Conservation (phyloP, 2,797 vertebrate species). For the Atherinosoma microstoma region DNA sequence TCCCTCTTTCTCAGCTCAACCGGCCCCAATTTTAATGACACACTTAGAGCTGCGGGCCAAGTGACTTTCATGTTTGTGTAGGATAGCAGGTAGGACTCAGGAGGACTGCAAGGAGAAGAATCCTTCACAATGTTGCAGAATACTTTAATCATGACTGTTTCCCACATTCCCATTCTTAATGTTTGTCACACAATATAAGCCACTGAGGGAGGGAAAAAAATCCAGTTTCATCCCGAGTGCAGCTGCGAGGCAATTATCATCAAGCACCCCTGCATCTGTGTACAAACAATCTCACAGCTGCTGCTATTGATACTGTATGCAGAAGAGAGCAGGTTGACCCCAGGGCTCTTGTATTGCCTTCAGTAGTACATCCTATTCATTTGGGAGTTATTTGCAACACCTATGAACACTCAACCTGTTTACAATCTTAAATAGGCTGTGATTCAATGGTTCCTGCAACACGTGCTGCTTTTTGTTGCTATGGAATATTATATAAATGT, state of each 20-base stretch:
- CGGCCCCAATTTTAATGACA: constrained; percentile 38
- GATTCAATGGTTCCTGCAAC: constrained; percentile 20
- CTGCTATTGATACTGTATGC: constrained; percentile 77
- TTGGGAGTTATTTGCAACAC: constrained; percentile 62
- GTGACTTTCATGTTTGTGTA: constrained; percentile 35
- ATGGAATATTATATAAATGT: constrained; percentile 32
- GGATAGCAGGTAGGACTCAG: constrained; percentile 32
- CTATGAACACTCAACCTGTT: constrained; percentile 52
- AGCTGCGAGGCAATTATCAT: constrained; percentile 85
- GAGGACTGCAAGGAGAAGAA: constrained; percentile 22
- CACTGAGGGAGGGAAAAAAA: constrained; percentile 33
- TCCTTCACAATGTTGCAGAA: constrained; percentile 83
- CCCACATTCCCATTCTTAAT: constrained; percentile 75
- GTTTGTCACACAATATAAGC: constrained; percentile 69
- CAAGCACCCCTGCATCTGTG: constrained; percentile 83
- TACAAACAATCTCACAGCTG: constrained; percentile 87
- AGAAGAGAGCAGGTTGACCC: constrained; percentile 69
- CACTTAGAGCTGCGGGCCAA: constrained; percentile 13
- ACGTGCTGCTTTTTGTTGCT: constrained; percentile 22
- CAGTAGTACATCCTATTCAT: constrained; percentile 56
- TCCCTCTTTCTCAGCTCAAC: constrained; percentile 35
- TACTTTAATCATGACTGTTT: constrained; percentile 84
- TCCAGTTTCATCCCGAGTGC: constrained; percentile 68
- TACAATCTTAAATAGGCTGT: constrained; percentile 66
- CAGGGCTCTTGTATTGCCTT: constrained; percentile 49